Evolutionary conservation across 2,888 invertebrate genomes (phyloP).

Genomic region (Oscheius myriophilus): DNA sequence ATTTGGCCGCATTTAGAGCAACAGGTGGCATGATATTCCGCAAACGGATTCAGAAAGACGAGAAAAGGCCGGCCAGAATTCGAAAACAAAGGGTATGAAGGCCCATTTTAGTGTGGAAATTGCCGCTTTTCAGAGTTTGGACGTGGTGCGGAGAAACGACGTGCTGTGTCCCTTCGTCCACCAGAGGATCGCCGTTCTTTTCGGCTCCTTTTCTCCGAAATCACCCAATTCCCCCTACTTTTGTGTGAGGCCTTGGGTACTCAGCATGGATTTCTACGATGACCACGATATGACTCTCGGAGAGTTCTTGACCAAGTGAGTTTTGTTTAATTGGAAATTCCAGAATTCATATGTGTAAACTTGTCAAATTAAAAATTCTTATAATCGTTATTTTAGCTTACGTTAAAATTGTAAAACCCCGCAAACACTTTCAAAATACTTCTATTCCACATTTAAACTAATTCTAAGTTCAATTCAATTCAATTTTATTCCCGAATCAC

Average conservation of each 20-base stretch:
- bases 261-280: constrained; percentile 91
- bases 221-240: constrained; percentile 82
- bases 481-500: no score
- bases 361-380: no score
- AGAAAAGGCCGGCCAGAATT: constrained; percentile 22
- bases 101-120: no score
- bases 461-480: no score
- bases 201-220: constrained; percentile 76
- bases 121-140: constrained; percentile 11
- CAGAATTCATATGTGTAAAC: no score
- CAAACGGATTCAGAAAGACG: constrained; percentile 34
- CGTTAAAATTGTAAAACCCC: no score
- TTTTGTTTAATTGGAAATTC: no score
- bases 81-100: constrained; percentile 19
- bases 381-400: no score
- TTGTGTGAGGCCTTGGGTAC: constrained; percentile 88
- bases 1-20: constrained; percentile 87
- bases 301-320: constrained; percentile 81
- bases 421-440: no score
- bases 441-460: no score
- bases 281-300: constrained; percentile 93
- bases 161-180: constrained; percentile 73
- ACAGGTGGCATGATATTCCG: constrained; percentile 78
- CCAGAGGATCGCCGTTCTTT: constrained; percentile 86
- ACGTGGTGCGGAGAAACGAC: constrained; percentile 54